phyloP scores from a whole-genome alignment of 2,113 vertebrate genomes.

The Cyprinodon tularosa region DNA sequence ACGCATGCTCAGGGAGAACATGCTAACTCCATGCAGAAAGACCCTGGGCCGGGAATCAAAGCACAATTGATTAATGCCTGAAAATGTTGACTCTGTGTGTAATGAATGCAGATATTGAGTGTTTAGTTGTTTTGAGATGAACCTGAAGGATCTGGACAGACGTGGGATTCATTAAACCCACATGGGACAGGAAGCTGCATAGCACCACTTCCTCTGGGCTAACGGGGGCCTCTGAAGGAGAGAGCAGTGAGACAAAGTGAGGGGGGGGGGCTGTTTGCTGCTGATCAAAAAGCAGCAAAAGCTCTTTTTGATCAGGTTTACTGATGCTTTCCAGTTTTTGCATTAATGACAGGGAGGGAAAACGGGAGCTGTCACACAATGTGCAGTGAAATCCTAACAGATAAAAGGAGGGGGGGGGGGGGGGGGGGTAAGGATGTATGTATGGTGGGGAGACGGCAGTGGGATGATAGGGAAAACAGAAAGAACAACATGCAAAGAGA shows the following conservation, averaged over 20 bases:
- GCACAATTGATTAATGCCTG: too few relatives aligned
- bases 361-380: conserved; percentile 15
- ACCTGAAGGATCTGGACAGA: too few relatives aligned
- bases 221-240: conserved; percentile 54
- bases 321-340: conserved; percentile 13
- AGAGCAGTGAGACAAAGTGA: conserved; percentile 33
- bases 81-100: too few relatives aligned
- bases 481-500: conserved; percentile 48
- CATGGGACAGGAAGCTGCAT: conserved; percentile 59
- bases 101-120: too few relatives aligned
- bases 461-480: conserved; percentile 33
- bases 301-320: conserved; percentile 12
- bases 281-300: conserved; percentile 16
- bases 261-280: not conserved
- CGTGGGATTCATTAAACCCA: too few relatives aligned
- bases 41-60: too few relatives aligned
- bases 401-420: conserved; percentile 18
- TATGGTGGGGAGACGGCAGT: conserved; percentile 2
- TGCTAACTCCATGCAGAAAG: too few relatives aligned
- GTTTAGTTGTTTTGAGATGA: too few relatives aligned
- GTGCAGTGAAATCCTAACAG: conserved; percentile 19
- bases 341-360: conserved; percentile 16
- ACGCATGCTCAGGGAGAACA: too few relatives aligned
- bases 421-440: not conserved
- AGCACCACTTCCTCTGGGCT: conserved; percentile 67